Conservation (phyloP, 2,113 vertebrate genomes). For the Garra rufa region DNA sequence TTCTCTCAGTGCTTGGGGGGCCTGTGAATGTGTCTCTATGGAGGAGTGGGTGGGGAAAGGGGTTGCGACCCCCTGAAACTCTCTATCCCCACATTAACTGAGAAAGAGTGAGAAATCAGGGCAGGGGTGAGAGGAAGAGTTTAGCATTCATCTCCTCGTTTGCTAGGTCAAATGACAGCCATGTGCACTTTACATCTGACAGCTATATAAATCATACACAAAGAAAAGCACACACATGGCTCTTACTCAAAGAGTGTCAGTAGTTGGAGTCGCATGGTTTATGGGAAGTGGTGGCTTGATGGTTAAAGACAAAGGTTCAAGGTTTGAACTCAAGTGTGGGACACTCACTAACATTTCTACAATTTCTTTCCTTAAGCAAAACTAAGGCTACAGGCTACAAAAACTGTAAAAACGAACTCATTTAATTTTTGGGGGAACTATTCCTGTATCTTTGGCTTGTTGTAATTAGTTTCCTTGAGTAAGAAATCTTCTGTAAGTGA, state of each 20-base stretch:
- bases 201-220: slow-evolving; percentile 14
- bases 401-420: too few relatives aligned
- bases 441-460: too few relatives aligned
- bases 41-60: slow-evolving; percentile 11
- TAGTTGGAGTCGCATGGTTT: neutral
- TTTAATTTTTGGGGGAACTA: too few relatives aligned
- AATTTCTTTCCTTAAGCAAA: too few relatives aligned
- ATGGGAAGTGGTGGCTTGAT: neutral
- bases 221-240: slow-evolving; percentile 5
- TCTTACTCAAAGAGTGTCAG: neutral
- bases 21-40: slow-evolving; percentile 34
- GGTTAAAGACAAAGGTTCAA: neutral
- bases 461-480: too few relatives aligned
- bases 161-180: slow-evolving; percentile 26
- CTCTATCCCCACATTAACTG: neutral
- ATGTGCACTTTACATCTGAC: slow-evolving; percentile 17
- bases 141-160: slow-evolving; percentile 28
- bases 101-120: slow-evolving; percentile 7
- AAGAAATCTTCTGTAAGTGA: too few relatives aligned
- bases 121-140: slow-evolving; percentile 6
- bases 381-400: too few relatives aligned
- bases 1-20: neutral
- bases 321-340: too few relatives aligned
- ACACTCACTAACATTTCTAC: too few relatives aligned
- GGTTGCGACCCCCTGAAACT: neutral